Evolutionary conservation across 2,113 vertebrate genomes (phyloP).

Genomic region (Chaetorhynchus papuensis): DNA sequence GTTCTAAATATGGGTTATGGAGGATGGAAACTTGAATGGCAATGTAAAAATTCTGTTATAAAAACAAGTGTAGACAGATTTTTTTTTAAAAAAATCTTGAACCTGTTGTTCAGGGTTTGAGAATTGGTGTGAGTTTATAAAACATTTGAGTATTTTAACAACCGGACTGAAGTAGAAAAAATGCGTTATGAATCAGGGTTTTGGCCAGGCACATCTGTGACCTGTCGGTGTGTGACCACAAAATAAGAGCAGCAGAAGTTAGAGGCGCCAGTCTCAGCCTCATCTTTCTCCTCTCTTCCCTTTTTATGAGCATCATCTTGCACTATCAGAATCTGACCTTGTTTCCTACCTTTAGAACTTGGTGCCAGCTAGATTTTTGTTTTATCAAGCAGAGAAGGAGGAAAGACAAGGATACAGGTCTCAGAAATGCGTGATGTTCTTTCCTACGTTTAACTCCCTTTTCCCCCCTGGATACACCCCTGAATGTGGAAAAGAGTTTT

Average conservation of each 20-base stretch:
- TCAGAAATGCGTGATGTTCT: background rate
- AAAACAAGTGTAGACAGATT: background rate
- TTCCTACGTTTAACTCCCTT: background rate
- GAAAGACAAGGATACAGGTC: background rate
- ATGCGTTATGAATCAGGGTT: background rate
- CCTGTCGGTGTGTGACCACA: background rate
- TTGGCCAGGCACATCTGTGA: background rate
- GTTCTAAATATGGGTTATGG: background rate
- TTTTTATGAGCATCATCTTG: background rate
- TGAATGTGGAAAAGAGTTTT: background rate
- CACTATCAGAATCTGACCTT: background rate
- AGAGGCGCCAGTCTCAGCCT: background rate
- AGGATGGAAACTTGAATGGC: background rate
- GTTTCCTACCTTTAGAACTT: background rate
- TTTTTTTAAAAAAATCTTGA: background rate
- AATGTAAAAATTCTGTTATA: background rate
- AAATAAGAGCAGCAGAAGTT: background rate
- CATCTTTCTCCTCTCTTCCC: background rate
- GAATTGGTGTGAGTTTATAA: background rate
- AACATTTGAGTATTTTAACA: background rate
- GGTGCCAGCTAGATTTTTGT: background rate
- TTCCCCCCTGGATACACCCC: accelerated
- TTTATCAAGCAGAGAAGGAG: background rate
- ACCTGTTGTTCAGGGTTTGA: background rate
- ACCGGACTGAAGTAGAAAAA: background rate